Evolutionary conservation across 1,140 invertebrate genomes (phyloP), one percentile per base, ranked within the genome.

Genomic region (Bicyclus anynana): DNA sequence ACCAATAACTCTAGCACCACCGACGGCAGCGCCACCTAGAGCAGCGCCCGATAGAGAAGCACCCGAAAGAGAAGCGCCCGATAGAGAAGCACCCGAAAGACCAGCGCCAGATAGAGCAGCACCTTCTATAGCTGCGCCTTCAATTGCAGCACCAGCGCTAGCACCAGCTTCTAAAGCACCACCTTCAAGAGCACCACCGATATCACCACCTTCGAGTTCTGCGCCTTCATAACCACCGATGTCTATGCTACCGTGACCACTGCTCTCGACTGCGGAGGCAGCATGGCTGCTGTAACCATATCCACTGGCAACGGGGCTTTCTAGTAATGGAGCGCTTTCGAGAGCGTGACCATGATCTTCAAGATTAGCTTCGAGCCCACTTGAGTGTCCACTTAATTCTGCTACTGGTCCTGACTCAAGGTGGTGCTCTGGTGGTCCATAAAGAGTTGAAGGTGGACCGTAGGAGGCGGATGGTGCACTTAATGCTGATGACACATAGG

Each of bases 391-490:
- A 40, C 60, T 62, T 6, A 66, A 35, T 16, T 59, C 59, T 26
- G 53, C 49, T 16, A 53, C 49, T 29, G 60, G 53, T 13, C 59
- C 62, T 40, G 62, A 58, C 9, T 46, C 46, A 2, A 46, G n/a
- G n/a, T n/a, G n/a, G n/a, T n/a, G n/a, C n/a, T n/a, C 51, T 10
- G 77, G 77, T 23, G 69, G 62, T 14, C 83, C 79, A 47, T 84
- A 82, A 5, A 70, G 60, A 5, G 59, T 57, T 2, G 75, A 73
- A 14, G 81, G 80, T 33, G 80, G 53, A 13, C 79, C 80, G 20
- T 80, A 87, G 0, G 67, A 70, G 9, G 82, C 80, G 21, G 82
- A 86, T 5, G 84, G 77, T 5, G 84, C 71, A 35, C 49, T 55
- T n/a, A 72, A 16, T 14, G 82, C 79, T 63, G 84, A 81, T 20